Conservation (phyloP, 1,140 invertebrate genomes). For the Drosophila truncata region DNA sequence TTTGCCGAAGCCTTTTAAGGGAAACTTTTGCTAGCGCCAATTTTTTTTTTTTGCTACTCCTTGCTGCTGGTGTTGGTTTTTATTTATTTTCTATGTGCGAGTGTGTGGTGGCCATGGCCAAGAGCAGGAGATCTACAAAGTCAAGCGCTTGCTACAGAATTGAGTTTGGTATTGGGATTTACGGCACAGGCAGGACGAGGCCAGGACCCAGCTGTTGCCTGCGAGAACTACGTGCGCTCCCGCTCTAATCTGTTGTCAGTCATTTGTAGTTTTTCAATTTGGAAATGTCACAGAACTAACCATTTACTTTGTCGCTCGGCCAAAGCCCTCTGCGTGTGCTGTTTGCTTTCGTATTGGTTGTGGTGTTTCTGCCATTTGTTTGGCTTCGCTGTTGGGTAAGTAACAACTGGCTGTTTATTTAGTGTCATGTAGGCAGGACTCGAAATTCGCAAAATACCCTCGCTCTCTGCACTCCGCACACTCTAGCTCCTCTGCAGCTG, state of each 20-base stretch:
- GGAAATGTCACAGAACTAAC: constrained; percentile 82
- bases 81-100: constrained; percentile 7
- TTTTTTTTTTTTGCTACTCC: constrained; percentile 30
- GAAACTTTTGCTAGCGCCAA: constrained; percentile 45
- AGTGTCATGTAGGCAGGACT: constrained; percentile 73
- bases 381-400: constrained; percentile 79
- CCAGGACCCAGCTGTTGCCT: constrained; percentile 55
- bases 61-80: constrained; percentile 11
- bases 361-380: constrained; percentile 65
- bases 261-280: constrained; percentile 84
- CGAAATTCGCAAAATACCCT: constrained; percentile 3
- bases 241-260: constrained; percentile 79
- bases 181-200: constrained; percentile 22
- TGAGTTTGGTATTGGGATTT: constrained; percentile 37
- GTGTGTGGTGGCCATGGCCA: constrained; percentile 40
- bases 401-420: constrained; percentile 81
- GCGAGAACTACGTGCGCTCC: constrained; percentile 60
- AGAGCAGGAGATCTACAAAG: constrained; percentile 35
- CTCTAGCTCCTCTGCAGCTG: no score
- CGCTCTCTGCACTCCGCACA: constrained; percentile 1
- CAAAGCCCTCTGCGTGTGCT: constrained; percentile 28
- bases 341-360: constrained; percentile 73
- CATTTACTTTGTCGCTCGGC: constrained; percentile 64
- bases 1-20: constrained; percentile 48
- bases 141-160: constrained; percentile 34